phyloP scores from a whole-genome alignment of 2,113 vertebrate species.

The Mormoops blainvillei region DNA sequence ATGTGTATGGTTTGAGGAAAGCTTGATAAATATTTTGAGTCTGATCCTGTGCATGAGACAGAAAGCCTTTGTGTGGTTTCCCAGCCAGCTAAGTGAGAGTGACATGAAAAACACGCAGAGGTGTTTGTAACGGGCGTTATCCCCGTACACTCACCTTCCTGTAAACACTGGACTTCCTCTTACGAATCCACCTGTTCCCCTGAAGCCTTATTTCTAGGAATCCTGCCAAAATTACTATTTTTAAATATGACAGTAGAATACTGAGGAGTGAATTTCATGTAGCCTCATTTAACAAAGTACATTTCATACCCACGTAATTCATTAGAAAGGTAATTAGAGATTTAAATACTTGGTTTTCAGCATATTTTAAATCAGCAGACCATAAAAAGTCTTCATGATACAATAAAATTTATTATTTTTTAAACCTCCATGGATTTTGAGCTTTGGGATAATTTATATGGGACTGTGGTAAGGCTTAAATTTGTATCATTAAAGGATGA shows the following conservation, averaged over 20 bases:
- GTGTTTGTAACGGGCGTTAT: background rate
- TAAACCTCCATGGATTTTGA: background rate
- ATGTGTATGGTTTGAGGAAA: constrained; percentile 35
- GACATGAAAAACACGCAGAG: background rate
- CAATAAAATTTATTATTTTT: background rate
- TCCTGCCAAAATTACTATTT: constrained; percentile 21
- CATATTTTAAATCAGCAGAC: background rate
- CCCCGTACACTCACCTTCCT: background rate
- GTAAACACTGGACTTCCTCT: background rate
- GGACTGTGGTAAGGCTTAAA: background rate
- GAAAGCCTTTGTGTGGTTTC: constrained; percentile 41
- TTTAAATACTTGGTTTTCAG: background rate
- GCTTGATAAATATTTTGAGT: constrained; percentile 59
- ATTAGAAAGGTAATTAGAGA: background rate
- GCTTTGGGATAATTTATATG: background rate
- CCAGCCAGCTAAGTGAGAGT: background rate
- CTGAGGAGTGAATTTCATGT: background rate
- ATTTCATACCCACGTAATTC: background rate
- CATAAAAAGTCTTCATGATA: background rate
- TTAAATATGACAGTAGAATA: background rate
- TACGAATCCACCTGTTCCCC: constrained; percentile 43
- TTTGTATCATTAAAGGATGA: background rate
- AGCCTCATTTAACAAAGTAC: background rate
- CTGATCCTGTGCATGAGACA: constrained; percentile 13
- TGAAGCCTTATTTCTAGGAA: background rate